Conservation (phyloP, 1,140 invertebrate species). For the Zaprionus ornatus region DNA sequence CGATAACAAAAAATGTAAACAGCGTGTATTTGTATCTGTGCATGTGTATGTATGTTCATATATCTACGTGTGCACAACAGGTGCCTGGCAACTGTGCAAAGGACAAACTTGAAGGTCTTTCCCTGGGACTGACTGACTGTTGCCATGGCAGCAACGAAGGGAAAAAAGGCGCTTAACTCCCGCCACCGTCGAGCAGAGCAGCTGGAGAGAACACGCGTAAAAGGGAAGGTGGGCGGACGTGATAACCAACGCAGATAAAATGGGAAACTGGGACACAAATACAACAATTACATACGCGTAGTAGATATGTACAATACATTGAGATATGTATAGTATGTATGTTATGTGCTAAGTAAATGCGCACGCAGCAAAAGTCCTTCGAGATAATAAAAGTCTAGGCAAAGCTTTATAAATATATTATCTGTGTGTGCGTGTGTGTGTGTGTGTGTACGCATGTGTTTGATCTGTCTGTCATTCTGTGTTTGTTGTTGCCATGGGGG, state of each 20-base stretch:
- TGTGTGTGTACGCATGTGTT: background rate
- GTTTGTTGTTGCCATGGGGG: slow-evolving; percentile 29
- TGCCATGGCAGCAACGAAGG: slow-evolving; percentile 52
- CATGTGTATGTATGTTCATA: background rate
- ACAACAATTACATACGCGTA: background rate
- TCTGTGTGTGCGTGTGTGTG: slow-evolving; percentile 11
- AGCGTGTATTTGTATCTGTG: background rate
- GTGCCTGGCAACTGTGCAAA: slow-evolving; percentile 80
- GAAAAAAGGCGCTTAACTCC: slow-evolving; percentile 33
- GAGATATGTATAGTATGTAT: background rate
- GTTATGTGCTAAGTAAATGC: slow-evolving; percentile 8
- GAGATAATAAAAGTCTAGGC: slow-evolving; percentile 66
- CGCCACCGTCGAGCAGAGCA: background rate
- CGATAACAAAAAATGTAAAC: background rate
- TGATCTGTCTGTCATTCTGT: slow-evolving; percentile 3
- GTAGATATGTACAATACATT: background rate
- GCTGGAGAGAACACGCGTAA: slow-evolving; percentile 2
- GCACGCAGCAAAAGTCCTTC: slow-evolving; percentile 66
- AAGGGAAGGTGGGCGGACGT: background rate
- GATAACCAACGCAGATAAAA: slow-evolving; percentile 39
- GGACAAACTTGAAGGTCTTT: slow-evolving; percentile 76
- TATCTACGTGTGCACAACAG: slow-evolving; percentile 56
- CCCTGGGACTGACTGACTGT: slow-evolving; percentile 12
- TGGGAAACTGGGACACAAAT: slow-evolving; percentile 25
- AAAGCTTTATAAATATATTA: slow-evolving; percentile 27